Percentiles rank a stretch among this genome's conserved stretches.
phyloP scores from a whole-genome alignment of 2,113 vertebrate species.

The Xiphorhynchus elegans region DNA sequence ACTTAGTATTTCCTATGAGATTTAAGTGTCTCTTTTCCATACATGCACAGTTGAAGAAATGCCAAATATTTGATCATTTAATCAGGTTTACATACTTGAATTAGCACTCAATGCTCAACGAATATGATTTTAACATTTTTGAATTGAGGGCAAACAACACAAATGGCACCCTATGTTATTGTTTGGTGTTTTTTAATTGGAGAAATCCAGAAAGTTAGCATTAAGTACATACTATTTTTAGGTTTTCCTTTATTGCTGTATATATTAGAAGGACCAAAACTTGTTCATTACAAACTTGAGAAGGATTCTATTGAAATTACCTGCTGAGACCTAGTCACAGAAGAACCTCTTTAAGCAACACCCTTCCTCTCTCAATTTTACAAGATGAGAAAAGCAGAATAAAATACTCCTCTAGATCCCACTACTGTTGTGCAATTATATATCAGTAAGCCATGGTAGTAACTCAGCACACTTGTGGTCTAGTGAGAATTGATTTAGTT shows the following conservation, averaged over 20 bases:
- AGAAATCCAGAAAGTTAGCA: background rate
- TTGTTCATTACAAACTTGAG: background rate
- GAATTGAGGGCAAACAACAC: background rate
- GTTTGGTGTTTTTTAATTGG: background rate
- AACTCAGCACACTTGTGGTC: background rate
- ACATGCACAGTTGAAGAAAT: background rate
- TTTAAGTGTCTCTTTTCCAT: background rate
- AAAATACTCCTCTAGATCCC: background rate
- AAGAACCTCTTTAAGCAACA: background rate
- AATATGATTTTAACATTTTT: background rate
- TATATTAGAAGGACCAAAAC: background rate
- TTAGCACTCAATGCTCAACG: background rate
- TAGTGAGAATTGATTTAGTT: background rate
- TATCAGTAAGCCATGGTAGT: background rate
- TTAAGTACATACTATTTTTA: background rate
- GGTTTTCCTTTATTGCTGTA: background rate
- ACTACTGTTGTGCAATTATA: background rate
- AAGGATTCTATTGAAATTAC: background rate
- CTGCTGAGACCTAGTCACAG: background rate
- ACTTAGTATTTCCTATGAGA: conserved; percentile 7
- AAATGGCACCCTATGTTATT: background rate
- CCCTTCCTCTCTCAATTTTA: background rate
- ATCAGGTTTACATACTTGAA: background rate
- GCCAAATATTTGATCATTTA: conserved; percentile 7
- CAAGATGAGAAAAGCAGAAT: background rate